phyloP scores from a whole-genome alignment of 2,888 invertebrate species.

The Papilio protenor region DNA sequence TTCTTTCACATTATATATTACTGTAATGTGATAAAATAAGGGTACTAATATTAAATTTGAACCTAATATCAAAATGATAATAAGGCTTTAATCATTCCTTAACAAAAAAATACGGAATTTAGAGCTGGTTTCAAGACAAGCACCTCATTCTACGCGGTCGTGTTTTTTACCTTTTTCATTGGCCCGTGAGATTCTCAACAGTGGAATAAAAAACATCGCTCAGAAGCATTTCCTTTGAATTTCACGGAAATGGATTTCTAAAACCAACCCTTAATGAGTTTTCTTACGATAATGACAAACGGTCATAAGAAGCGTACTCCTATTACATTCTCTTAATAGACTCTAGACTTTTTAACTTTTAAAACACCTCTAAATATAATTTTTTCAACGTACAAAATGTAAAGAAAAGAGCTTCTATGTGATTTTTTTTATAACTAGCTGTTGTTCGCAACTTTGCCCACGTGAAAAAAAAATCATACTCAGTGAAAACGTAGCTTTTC shows the following conservation, averaged over 20 bases:
- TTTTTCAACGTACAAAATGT: not conserved
- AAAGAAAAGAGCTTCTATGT: no score
- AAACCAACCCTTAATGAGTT: conserved; percentile 47
- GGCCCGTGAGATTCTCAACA: conserved; percentile 41
- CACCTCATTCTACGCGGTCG: not conserved
- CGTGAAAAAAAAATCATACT: no score
- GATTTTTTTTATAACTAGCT: no score
- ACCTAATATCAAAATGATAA: not conserved
- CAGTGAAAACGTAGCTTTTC: no score
- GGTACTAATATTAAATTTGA: not conserved
- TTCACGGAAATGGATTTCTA: conserved; percentile 32
- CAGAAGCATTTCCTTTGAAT: conserved; percentile 28
- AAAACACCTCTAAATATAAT: not conserved
- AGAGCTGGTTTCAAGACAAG: not conserved
- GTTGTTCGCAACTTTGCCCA: no score
- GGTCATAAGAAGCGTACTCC: not conserved
- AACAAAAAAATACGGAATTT: not conserved
- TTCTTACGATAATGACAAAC: conserved; percentile 22
- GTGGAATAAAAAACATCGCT: conserved; percentile 32
- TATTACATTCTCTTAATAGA: not conserved
- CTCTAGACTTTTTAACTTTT: not conserved
- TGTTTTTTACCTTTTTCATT: conserved; percentile 42
- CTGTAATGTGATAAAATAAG: no score
- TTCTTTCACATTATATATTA: no score
- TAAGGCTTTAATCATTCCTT: not conserved